phyloP scores from a whole-genome alignment of 30 jellyfish, hydroid and myxozoan species.

The Hydractinia echinata region DNA sequence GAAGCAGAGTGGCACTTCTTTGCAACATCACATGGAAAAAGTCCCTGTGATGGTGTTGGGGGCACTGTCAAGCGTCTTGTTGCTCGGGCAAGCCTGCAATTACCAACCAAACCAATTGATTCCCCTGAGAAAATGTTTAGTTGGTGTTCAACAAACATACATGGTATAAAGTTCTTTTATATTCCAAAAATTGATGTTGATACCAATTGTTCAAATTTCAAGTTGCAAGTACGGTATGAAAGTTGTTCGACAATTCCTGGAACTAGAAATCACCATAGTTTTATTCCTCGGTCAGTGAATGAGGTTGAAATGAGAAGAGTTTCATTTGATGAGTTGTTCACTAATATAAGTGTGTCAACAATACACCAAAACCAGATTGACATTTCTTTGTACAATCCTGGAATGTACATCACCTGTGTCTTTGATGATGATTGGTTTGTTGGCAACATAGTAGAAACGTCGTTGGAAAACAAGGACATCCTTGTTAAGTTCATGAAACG shows the following conservation, averaged over 20 bases:
- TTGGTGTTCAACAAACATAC: neutral
- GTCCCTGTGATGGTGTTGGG: conserved; percentile 58
- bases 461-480: conserved; percentile 40
- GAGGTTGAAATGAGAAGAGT: conserved; percentile 38
- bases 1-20: conserved; percentile 49
- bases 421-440: conserved; percentile 28
- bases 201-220: neutral
- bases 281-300: conserved; percentile 22
- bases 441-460: conserved; percentile 16
- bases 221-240: conserved; percentile 31
- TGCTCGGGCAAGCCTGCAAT: conserved; percentile 57
- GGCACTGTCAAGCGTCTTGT: conserved; percentile 42
- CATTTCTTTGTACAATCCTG: conserved; percentile 28
- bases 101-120: no score
- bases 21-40: no score
- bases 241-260: conserved; percentile 41
- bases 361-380: no score
- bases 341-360: no score
- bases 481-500: conserved; percentile 39
- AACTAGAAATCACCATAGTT: conserved; percentile 43
- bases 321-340: conserved; percentile 29
- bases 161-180: conserved; percentile 27
- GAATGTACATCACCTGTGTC: conserved; percentile 46
- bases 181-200: conserved; percentile 16
- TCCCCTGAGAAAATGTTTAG: neutral